These are phyloP conservation scores for Heterocephalus glaber DNA, from an alignment of 2,113 vertebrate genomes.

Conservation along the genomic window DNA sequence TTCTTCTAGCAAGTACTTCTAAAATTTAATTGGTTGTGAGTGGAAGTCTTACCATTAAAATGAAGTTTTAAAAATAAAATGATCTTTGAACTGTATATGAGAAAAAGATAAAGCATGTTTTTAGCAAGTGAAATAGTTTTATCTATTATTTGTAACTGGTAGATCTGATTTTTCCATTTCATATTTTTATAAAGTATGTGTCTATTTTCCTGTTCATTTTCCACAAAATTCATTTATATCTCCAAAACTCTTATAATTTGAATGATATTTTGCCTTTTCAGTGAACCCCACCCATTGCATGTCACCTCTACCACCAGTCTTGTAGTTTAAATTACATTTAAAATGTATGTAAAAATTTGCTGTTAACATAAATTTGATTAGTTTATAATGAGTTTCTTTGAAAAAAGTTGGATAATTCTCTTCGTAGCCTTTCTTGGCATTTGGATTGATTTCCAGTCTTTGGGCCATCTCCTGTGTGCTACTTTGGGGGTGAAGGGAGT, in stretches of 20 bases:
- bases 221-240: not conserved
- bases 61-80: not conserved
- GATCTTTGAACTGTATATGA: not conserved
- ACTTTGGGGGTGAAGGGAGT: too few species aligned
- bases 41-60: not conserved
- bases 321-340: not conserved
- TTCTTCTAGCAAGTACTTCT: not conserved
- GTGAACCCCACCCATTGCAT: not conserved
- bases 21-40: not conserved
- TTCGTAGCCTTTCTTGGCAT: accelerated
- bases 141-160: too few species aligned
- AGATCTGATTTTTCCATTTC: not conserved
- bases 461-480: accelerated
- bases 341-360: not conserved
- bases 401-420: not conserved
- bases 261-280: not conserved
- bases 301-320: not conserved
- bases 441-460: not conserved
- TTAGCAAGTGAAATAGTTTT: not conserved
- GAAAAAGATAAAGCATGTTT: not conserved
- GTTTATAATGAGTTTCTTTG: not conserved
- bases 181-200: not conserved
- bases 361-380: not conserved
- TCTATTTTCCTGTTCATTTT: not conserved
- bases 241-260: not conserved